Percentiles rank a stretch among this genome's conserved stretches.
phyloP scores from a whole-genome alignment of 1,140 invertebrate genomes.

The Atopsyche davidsoni region DNA sequence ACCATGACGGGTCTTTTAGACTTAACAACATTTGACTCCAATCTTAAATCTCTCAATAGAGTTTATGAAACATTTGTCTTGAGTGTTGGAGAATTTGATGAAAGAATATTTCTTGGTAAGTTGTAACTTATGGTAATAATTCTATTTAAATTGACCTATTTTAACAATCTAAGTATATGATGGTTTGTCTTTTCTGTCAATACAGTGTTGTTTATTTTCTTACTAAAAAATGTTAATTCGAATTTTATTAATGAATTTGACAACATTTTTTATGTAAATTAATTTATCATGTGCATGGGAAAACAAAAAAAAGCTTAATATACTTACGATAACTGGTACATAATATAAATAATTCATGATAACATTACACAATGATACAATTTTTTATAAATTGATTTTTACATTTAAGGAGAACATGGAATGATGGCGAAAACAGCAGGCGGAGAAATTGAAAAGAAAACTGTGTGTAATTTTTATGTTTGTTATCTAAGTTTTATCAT shows the following conservation, averaged over 20 bases:
- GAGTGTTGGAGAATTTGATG: conserved; percentile 92
- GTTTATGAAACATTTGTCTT: conserved; percentile 88
- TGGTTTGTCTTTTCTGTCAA: too few relatives aligned
- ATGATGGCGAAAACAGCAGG: not conserved
- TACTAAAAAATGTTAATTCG: too few relatives aligned
- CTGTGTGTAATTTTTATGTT: too few relatives aligned
- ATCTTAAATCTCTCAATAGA: conserved; percentile 79
- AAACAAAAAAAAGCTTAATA: too few relatives aligned
- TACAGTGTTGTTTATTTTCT: too few relatives aligned
- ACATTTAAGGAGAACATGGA: conserved; percentile 12
- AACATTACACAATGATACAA: not conserved
- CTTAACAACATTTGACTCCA: conserved; percentile 65
- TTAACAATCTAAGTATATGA: too few relatives aligned
- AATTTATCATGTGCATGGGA: too few relatives aligned
- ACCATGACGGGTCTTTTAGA: conserved; percentile 67
- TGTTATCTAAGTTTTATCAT: too few relatives aligned
- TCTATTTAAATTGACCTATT: conserved; percentile 17
- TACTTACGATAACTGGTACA: too few relatives aligned
- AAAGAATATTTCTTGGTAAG: conserved; percentile 85
- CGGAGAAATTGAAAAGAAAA: conserved; percentile 11
- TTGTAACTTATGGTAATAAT: conserved; percentile 18
- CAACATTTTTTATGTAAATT: too few relatives aligned
- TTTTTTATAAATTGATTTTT: not conserved
- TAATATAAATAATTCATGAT: not conserved
- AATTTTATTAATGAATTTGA: too few relatives aligned